Conservation (phyloP, 2,888 invertebrate genomes). For the Corbicula japonica region DNA sequence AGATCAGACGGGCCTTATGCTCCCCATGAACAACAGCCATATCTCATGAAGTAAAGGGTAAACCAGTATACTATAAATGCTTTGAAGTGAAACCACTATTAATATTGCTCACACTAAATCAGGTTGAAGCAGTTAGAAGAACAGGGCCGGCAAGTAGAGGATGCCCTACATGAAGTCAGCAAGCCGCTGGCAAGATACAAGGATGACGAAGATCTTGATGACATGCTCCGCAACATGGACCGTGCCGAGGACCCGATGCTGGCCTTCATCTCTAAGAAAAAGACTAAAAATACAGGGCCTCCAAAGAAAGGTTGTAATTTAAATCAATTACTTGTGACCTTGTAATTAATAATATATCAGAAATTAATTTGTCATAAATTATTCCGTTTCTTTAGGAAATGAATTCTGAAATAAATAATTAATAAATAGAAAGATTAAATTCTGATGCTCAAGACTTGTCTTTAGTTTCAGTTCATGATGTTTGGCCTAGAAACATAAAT, state of each 20-base stretch:
- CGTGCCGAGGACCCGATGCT: constrained; percentile 98
- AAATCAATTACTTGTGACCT: too few species aligned
- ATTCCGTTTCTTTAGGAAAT: too few species aligned
- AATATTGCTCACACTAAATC: too few species aligned
- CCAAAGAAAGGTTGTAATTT: constrained; percentile 67
- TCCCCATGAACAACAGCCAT: too few species aligned
- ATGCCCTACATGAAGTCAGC: constrained; percentile 93
- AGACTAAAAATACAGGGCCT: constrained; percentile 72
- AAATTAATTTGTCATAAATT: neutral
- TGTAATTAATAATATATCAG: too few species aligned
- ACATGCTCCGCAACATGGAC: constrained; percentile 89
- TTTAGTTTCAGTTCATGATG: neutral
- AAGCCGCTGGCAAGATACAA: constrained; percentile 97
- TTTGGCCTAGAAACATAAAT: neutral
- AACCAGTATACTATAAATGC: too few species aligned
- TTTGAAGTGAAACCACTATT: too few species aligned
- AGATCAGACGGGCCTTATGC: too few species aligned
- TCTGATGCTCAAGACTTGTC: too few species aligned
- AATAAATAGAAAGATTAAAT: too few species aligned
- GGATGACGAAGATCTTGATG: constrained; percentile 95
- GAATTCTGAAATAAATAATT: too few species aligned
- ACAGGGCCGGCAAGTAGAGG: constrained; percentile 90
- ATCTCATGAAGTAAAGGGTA: too few species aligned
- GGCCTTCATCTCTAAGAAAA: constrained; percentile 92
- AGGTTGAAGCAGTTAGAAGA: constrained; percentile 91